Base-by-base conservation (phyloP, 2,797 vertebrate genomes). In the Melanotaenia maccullochi region DNA sequence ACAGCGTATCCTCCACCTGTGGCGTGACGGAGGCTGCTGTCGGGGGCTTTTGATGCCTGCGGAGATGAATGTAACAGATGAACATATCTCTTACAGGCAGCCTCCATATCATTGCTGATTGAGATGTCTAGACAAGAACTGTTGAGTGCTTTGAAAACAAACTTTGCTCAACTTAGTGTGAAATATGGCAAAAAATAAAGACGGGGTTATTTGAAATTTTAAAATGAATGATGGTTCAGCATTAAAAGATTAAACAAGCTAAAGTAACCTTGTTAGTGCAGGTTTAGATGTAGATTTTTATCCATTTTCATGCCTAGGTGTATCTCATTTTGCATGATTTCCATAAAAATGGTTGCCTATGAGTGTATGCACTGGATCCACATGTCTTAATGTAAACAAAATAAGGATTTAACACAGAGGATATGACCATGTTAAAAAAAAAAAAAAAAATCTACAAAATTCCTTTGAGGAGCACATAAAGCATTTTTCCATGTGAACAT, bases 1-100 rank as follows among this genome's bases (percentile, higher is more conserved):
- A 84, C 87, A 82, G 85, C 72, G 67, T 78, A 85, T 90, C 89
- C 83, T 92, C 89, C 85, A 93, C 85, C 68, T 67, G 63, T 83
- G 85, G 77, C 51, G 86, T 84, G 87, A 90, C 83, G 71, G 85
- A 90, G 90, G 76, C 85, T 71, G 74, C 85, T 78, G 86, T 77
- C 49, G 58, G 78, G 55, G 71, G 62, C 81, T 79, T 85, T 86
- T 86, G 89, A 85, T 84, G 77, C 86, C 84, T 40, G 85, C 75
- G 76, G 88, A 80, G 85, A 81, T 82, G 79, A 86, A 83, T 82
- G 81, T 72, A 69, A 47, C 73, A 72, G 82, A 85, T 78, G 82
- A 84, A 85, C 83, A 85, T 84, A 82, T 90, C 78, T 87, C 80
- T 70, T 38, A 42, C 73, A 33, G 85, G 83, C 82, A 85, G 84